Conservation (phyloP, 2,113 vertebrate genomes). For the Blennius ocellaris region DNA sequence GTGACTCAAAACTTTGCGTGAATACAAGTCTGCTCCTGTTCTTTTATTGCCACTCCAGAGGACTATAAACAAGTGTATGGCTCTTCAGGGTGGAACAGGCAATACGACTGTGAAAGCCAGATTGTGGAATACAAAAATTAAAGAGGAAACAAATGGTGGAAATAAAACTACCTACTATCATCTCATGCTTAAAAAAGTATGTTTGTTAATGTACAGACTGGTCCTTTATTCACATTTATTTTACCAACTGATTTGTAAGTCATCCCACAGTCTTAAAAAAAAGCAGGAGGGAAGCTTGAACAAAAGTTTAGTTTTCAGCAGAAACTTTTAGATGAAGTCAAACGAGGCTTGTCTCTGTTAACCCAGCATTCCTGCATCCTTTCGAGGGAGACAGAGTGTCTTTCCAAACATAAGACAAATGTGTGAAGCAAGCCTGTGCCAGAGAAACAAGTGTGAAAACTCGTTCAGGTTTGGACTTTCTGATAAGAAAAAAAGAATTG, state of each 20-base stretch:
- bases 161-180: too few species aligned
- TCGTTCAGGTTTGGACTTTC: background rate
- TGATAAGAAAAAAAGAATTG: background rate
- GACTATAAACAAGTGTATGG: background rate
- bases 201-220: too few species aligned
- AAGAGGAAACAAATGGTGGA: too few species aligned
- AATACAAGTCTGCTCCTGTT: background rate
- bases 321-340: background rate
- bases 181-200: too few species aligned
- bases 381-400: background rate
- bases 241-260: background rate
- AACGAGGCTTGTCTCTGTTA: background rate
- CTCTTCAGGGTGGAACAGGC: background rate
- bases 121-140: background rate
- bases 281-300: background rate
- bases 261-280: too few species aligned
- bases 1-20: background rate
- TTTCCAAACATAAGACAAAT: background rate
- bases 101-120: background rate
- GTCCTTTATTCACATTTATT: background rate
- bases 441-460: background rate
- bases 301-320: background rate
- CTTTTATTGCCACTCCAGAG: background rate
- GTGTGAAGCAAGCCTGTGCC: background rate
- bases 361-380: conserved; percentile 23